Base-by-base conservation (phyloP, 2,888 invertebrate species). In the Agrenia bidenticulata region DNA sequence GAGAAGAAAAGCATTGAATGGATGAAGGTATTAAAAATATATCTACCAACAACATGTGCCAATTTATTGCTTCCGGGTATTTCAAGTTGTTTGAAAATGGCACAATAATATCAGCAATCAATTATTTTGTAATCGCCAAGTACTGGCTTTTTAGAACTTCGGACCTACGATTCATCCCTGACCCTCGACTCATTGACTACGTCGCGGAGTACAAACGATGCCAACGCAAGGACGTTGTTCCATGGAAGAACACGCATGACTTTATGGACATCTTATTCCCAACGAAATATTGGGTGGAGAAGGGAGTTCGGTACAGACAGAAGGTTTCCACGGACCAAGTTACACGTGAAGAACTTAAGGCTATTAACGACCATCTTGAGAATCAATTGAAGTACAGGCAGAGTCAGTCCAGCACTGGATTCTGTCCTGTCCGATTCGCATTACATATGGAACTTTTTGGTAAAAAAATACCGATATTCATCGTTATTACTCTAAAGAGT, bases 371-470 rank as follows among this genome's bases (percentile, higher is more conserved):
- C 1, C 61, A 53, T 15, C 53, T 68, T 7, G 64, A 68, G 1
- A 19, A 56, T 1, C 58, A 64, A 50, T 45, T 64, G 54, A 50
- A 17, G 23, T 21, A 59, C 32, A 51, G 67, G 1, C 61, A 67
- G 61, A 55, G 50, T 55, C 21, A 64, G 37, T n/a, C 15, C 45
- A 27, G 51, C 15, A 51, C 61, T 1, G 26, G 50, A 32, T 68
- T 64, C 41, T 68, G 67, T 32, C 67, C 67, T 15, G 64, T 68
- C 7, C 64, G 67, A 26, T 68, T 62, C 19, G 58, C 61, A 2
- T 26, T 68, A 21, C 67, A 68, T 32, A 64, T 64, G 64, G 67
- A 68, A 51, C 41, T 68, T 9, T 68, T 68, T 62, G 67, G 64
- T 68, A 54, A n/a, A n/a, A n/a, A n/a, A 49, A 49, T 11, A 11